Evolutionary conservation across 2,113 vertebrate genomes (phyloP), one percentile per base, ranked within the genome.

Genomic region (Uria lomvia): DNA sequence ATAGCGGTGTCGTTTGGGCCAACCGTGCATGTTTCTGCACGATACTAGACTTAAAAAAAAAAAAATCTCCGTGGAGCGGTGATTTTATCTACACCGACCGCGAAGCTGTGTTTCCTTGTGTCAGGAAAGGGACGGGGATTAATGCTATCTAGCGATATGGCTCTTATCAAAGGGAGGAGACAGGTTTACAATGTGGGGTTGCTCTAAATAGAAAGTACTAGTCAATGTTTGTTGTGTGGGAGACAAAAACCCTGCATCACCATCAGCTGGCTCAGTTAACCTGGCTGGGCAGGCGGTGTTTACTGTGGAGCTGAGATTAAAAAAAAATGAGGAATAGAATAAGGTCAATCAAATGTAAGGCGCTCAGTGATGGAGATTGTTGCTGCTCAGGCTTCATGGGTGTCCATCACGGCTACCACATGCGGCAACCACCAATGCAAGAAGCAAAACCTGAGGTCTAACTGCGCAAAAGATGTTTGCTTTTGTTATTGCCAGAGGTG

Each of bases 161-260:
- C 92, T 29, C 84, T 92, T 95, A 90, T 91, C 94, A 59, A 70
- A 90, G 92, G 87, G 86, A 97, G 91, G 95, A 91, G 92, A 65
- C 70, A 36, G 84, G 62, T 95, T 96, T 95, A 92, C 91, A 91
- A 52, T 82, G 49, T 0, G 0, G 62, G 10, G 16, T 85, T 85
- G 70, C 92, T 87, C 68, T 85, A 89, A 90, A 94, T 90, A 96
- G 94, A 95, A 96, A 75, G 58, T 58, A 52, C 94, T n/a, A 74
- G 91, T 72, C 45, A 55, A 30, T 92, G 92, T 96, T 95, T 94
- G 92, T 91, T 88, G 84, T 95, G 77, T 87, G 84, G 62, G 89
- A 92, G 77, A 95, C 66, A 91, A 93, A 95, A 95, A 38, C 34
- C 70, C 91, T 84, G 86, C 72, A 84, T 92, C 47, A 63, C 83